phyloP scores from a whole-genome alignment of 2,888 invertebrate genomes.

The Perizoma affinitatum region DNA sequence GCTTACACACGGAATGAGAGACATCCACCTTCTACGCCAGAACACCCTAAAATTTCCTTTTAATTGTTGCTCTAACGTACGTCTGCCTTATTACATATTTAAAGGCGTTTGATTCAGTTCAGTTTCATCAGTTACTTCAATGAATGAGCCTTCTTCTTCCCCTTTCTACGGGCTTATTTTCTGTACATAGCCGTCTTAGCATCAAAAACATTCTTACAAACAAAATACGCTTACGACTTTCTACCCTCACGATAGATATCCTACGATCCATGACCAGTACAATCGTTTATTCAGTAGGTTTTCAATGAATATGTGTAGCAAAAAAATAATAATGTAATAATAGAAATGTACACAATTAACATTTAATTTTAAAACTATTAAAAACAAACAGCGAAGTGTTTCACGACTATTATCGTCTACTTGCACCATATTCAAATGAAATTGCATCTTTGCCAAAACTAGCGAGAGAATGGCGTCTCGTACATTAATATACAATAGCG shows the following conservation, averaged over 20 bases:
- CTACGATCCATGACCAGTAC: no score
- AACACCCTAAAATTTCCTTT: conserved; percentile 68
- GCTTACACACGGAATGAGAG: conserved; percentile 75
- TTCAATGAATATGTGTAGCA: background rate
- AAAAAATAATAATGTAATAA: background rate
- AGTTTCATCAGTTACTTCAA: background rate
- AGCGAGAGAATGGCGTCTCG: conserved; percentile 76
- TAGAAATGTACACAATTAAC: conserved; percentile 14
- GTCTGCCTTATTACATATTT: conserved; percentile 43
- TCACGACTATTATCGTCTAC: conserved; percentile 71
- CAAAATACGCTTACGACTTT: no score
- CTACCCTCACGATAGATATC: no score
- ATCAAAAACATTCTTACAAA: no score
- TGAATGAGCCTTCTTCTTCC: no score
- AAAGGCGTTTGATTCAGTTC: background rate
- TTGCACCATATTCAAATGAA: conserved; percentile 84
- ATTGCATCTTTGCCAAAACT: conserved; percentile 85
- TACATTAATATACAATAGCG: conserved; percentile 82
- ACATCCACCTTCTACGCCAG: conserved; percentile 58
- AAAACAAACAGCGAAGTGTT: conserved; percentile 57
- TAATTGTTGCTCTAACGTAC: conserved; percentile 68
- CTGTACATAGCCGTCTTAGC: no score
- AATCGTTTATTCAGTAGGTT: background rate
- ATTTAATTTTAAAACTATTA: conserved; percentile 32
- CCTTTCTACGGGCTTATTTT: no score